Conservation (phyloP, 2,113 vertebrate genomes). For the Phainopepla nitens region DNA sequence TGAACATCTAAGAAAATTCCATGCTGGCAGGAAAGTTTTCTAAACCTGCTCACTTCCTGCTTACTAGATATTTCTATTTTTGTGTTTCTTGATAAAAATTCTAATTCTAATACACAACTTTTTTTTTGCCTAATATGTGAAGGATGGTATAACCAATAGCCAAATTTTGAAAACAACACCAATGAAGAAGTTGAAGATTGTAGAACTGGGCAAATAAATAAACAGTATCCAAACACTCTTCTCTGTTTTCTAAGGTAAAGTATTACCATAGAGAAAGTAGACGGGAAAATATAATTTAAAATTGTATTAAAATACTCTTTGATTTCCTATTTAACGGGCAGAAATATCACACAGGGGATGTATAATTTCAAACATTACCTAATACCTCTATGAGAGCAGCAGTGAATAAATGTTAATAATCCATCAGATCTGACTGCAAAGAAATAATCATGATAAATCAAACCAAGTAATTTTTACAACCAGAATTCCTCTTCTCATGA, state of each 20-base stretch:
- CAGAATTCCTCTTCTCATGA: neutral
- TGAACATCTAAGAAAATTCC: neutral
- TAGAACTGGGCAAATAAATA: neutral
- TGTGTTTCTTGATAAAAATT: neutral
- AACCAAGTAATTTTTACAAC: neutral
- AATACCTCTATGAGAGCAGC: neutral
- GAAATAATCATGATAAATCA: neutral
- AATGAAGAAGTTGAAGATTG: neutral
- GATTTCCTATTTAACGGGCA: neutral
- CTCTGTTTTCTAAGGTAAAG: neutral
- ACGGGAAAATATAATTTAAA: neutral
- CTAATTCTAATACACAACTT: neutral
- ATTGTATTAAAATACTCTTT: neutral
- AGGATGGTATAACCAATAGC: neutral
- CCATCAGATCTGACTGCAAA: neutral
- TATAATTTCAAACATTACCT: neutral
- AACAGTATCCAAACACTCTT: neutral
- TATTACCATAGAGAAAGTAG: neutral
- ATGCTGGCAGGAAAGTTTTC: neutral
- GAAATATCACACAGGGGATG: neutral
- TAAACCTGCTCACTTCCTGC: neutral
- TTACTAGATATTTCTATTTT: neutral
- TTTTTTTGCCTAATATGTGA: neutral
- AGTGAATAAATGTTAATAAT: neutral
- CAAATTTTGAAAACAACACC: neutral